A percentile compares a stretch with the other conserved stretches of the same genome.
Evolutionary conservation across 2,113 vertebrate species (phyloP).

Genomic region (Saimiri boliviensis): DNA sequence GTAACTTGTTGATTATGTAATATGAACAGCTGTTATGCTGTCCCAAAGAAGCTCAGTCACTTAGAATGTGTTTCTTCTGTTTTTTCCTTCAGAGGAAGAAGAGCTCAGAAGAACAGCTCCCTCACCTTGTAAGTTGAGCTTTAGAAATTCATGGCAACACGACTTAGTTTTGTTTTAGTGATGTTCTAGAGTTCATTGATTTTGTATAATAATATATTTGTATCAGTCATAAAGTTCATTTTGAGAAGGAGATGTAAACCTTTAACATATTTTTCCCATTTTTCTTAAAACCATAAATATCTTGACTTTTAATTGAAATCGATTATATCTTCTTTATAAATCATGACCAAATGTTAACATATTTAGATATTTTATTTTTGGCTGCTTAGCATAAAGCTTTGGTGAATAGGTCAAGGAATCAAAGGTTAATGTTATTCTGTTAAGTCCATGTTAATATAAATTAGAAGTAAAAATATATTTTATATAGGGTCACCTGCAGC

Average conservation of each 20-base stretch:
- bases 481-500: constrained; percentile 94
- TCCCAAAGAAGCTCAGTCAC: constrained; percentile 74
- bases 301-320: constrained; percentile 51
- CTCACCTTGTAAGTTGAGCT: constrained; percentile 87
- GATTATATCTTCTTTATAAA: not conserved
- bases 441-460: constrained; percentile 41
- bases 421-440: constrained; percentile 14
- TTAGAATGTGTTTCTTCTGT: constrained; percentile 79
- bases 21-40: constrained; percentile 60
- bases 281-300: constrained; percentile 38
- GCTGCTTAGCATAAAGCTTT: constrained; percentile 15
- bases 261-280: not conserved
- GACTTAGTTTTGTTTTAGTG: not conserved
- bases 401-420: constrained; percentile 29
- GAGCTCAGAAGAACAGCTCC: constrained; percentile 89
- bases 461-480: constrained; percentile 70
- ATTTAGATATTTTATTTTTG: not conserved
- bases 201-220: not conserved
- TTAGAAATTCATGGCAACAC: constrained; percentile 68
- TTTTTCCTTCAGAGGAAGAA: constrained; percentile 87
- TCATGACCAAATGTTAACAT: constrained; percentile 33
- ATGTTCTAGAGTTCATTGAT: constrained; percentile 18
- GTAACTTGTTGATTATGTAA: constrained; percentile 70
- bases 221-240: constrained; percentile 34
- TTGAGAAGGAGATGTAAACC: not conserved